Evolutionary conservation across 2,797 vertebrate species (phyloP).

Genomic region (Limnodromus scolopaceus): DNA sequence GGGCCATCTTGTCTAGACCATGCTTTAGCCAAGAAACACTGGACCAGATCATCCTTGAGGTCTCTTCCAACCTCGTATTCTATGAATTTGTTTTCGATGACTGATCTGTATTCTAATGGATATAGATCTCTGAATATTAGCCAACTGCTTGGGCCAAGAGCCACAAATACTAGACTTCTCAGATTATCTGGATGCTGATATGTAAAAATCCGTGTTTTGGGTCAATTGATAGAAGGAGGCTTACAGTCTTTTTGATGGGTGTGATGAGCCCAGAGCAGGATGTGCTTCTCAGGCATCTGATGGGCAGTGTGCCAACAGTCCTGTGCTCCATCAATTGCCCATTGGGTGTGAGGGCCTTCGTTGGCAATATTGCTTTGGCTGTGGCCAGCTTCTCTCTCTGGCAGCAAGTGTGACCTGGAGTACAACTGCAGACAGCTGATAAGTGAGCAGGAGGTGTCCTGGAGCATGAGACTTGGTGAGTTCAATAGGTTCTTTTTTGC

Average conservation of each 20-base stretch:
- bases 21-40: neutral
- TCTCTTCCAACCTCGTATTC: neutral
- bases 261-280: neutral
- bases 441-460: slow-evolving; percentile 36
- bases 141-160: neutral
- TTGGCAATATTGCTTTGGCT: neutral
- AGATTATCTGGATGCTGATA: neutral
- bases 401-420: neutral
- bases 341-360: fast-evolving
- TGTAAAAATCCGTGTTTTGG: neutral
- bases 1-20: neutral
- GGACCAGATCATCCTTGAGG: neutral
- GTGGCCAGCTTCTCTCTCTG: neutral
- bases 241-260: neutral
- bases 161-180: neutral
- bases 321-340: neutral
- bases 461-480: neutral
- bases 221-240: neutral
- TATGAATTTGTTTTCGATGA: neutral
- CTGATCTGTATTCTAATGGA: neutral
- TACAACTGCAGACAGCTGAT: slow-evolving; percentile 33
- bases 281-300: fast-evolving
- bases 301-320: neutral
- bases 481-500: slow-evolving; percentile 5
- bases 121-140: neutral